Evolutionary conservation across 2,113 vertebrate genomes (phyloP).

Genomic region (Cacatua alba): DNA sequence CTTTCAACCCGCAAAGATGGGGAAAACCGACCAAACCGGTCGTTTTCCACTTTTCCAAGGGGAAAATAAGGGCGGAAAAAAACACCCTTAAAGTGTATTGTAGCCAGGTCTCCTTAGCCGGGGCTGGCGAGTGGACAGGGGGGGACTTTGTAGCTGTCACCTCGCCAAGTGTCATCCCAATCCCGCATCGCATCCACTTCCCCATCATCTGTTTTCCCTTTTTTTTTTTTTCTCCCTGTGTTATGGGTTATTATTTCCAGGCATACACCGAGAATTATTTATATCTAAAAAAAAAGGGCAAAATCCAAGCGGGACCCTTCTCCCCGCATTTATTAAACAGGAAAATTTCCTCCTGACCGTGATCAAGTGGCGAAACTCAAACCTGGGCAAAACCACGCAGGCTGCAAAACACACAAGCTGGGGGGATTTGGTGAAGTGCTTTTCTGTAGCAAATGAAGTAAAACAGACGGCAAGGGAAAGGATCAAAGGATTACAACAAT

Average conservation of each 20-base stretch:
- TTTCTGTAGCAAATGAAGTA: constrained; percentile 84
- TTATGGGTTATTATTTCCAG: neutral
- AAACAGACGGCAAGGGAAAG: constrained; percentile 85
- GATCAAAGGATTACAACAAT: constrained; percentile 97
- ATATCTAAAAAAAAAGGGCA: neutral
- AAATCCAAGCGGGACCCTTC: neutral
- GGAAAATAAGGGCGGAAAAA: neutral
- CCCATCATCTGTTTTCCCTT: neutral
- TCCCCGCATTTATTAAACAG: constrained; percentile 62
- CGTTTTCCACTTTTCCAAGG: neutral
- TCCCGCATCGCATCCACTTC: neutral
- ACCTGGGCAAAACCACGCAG: constrained; percentile 76
- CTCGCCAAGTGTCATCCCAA: neutral
- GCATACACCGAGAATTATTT: neutral
- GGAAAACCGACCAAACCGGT: rapidly evolving
- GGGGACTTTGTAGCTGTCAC: constrained; percentile 1
- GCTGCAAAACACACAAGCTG: constrained; percentile 81
- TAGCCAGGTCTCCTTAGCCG: neutral
- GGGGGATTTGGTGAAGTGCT: constrained; percentile 88
- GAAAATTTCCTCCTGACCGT: constrained; percentile 35
- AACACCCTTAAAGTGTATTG: neutral
- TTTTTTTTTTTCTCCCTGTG: neutral
- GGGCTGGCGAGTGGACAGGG: neutral
- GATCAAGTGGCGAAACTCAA: constrained; percentile 61
- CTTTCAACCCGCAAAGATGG: neutral